Percentiles rank a stretch among this genome's conserved stretches.
Evolutionary conservation across 2,113 vertebrate genomes (phyloP).

Genomic region (Pteruthius melanotis): DNA sequence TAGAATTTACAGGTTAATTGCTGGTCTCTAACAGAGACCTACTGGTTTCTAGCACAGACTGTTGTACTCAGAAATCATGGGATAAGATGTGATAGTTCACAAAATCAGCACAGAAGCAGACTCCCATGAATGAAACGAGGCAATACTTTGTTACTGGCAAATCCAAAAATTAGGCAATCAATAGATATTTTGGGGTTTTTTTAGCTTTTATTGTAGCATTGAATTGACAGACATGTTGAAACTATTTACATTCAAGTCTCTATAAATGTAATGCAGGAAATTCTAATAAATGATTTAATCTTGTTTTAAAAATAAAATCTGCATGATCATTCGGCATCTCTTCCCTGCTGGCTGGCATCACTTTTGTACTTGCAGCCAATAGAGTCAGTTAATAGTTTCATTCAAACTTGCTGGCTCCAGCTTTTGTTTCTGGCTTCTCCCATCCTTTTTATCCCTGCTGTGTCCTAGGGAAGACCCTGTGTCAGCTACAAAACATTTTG

Average conservation of each 20-base stretch:
- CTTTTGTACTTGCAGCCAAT: not conserved
- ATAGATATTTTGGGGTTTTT: not conserved
- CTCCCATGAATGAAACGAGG: not conserved
- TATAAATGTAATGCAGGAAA: not conserved
- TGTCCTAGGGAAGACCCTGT: not conserved
- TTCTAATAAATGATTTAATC: not conserved
- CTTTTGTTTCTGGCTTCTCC: not conserved
- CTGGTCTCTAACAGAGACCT: not conserved
- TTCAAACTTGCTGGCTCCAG: not conserved
- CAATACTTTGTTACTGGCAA: not conserved
- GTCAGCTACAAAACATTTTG: not conserved
- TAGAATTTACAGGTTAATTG: not conserved
- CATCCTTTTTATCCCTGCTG: not conserved
- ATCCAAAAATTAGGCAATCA: not conserved
- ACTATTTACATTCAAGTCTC: not conserved
- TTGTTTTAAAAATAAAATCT: slow-evolving; percentile 31
- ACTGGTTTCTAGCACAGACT: not conserved
- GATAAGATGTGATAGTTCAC: not conserved
- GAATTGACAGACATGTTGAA: not conserved
- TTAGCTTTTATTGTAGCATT: not conserved
- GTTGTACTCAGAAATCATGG: not conserved
- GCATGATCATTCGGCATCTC: not conserved
- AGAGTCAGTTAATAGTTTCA: not conserved
- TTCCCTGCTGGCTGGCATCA: slow-evolving; percentile 20
- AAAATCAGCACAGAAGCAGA: not conserved